Conservation (phyloP, 2,797 vertebrate genomes). For the Lacerta agilis region DNA sequence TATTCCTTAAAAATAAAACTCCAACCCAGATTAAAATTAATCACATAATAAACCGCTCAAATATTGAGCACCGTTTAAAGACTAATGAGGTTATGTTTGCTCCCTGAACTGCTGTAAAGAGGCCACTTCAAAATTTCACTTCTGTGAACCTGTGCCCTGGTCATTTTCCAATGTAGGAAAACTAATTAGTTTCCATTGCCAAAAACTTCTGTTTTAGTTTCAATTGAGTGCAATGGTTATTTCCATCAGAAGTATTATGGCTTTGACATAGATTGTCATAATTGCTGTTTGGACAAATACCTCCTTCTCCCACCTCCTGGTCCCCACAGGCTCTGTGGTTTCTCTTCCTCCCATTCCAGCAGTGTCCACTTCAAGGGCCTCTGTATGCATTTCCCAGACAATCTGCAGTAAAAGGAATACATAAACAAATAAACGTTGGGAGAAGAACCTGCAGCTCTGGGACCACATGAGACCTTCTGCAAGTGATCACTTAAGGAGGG, state of each 20-base stretch:
- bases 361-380: background rate
- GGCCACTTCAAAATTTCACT: conserved; percentile 13
- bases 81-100: background rate
- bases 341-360: background rate
- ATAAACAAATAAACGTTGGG: too few relatives aligned
- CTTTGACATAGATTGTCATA: background rate
- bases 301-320: background rate
- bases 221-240: background rate
- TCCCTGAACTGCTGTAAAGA: background rate
- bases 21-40: background rate
- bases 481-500: too few relatives aligned
- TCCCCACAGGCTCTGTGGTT: background rate
- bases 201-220: conserved; percentile 5
- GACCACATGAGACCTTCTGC: too few relatives aligned
- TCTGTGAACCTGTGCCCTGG: background rate
- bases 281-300: background rate
- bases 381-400: background rate
- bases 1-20: background rate
- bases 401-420: background rate
- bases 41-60: background rate
- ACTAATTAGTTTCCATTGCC: conserved; percentile 16
- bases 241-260: background rate
- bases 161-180: conserved; percentile 16
- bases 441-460: too few relatives aligned
- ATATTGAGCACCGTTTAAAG: background rate